Percentiles rank a stretch among this genome's conserved stretches.
These are phyloP conservation scores for Pseudococcus jackbeardsleyi DNA, from an alignment of 2,888 invertebrate species.

Conservation along the genomic window DNA sequence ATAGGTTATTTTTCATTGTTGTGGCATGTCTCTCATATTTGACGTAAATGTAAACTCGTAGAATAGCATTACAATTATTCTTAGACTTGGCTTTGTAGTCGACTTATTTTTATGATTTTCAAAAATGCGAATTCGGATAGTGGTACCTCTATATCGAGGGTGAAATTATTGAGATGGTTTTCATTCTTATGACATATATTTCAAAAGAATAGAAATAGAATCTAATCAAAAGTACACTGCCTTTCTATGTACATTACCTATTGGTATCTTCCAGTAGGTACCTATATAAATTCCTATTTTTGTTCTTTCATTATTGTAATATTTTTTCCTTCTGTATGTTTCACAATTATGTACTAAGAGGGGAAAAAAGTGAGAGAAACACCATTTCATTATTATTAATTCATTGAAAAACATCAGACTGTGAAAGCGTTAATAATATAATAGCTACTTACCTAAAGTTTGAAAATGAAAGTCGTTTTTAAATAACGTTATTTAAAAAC, in stretches of 20 bases:
- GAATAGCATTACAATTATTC: slow-evolving; percentile 16
- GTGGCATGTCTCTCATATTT: slow-evolving; percentile 25
- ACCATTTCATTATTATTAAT: not conserved
- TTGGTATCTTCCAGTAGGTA: no score
- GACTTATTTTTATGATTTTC: not conserved
- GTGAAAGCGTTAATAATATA: not conserved
- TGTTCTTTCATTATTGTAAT: no score
- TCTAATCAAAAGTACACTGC: no score
- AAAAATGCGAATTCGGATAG: not conserved
- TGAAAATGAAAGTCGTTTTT: not conserved
- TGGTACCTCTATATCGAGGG: no score
- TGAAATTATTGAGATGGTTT: no score
- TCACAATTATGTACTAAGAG: no score
- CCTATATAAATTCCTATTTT: no score
- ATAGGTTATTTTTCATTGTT: slow-evolving; percentile 44
- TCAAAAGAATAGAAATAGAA: no score
- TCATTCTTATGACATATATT: no score
- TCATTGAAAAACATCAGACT: not conserved
- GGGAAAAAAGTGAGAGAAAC: not conserved
- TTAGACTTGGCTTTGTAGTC: not conserved
- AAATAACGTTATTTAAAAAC: no score
- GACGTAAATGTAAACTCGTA: slow-evolving; percentile 22
- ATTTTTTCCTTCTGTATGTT: no score
- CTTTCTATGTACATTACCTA: no score
- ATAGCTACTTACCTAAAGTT: not conserved